A percentile compares a stretch with the other conserved stretches of the same genome.
Evolutionary conservation across 2,113 vertebrate species (phyloP).

Genomic region (Ascaphus truei): DNA sequence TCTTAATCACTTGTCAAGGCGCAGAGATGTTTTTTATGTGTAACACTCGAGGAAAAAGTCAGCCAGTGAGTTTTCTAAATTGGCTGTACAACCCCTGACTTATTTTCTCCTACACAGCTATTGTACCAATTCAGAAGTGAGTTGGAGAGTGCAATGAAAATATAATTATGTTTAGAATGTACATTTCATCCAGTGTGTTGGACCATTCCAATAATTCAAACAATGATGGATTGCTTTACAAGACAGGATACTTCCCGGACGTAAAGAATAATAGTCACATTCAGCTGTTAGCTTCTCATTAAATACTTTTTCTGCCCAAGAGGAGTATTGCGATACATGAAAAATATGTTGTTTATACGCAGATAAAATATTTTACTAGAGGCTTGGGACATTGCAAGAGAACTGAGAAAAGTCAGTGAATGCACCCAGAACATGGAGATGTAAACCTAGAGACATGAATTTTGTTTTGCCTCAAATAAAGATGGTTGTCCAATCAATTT

Average conservation of each 20-base stretch:
- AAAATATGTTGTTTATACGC: not conserved
- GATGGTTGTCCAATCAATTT: not conserved
- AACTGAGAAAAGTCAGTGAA: not conserved
- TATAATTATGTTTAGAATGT: not conserved
- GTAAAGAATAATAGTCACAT: not conserved
- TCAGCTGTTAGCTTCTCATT: not conserved
- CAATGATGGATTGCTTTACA: not conserved
- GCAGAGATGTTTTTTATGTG: not conserved
- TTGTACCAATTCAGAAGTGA: not conserved
- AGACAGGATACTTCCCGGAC: not conserved
- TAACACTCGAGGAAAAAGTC: not conserved
- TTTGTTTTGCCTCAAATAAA: not conserved
- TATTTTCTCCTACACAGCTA: too few species aligned
- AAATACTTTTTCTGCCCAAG: not conserved
- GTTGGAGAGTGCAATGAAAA: not conserved
- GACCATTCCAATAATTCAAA: not conserved
- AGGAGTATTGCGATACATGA: not conserved
- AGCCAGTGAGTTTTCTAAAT: slow-evolving; percentile 7
- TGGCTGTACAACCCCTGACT: slow-evolving; percentile 7
- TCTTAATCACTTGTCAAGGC: not conserved
- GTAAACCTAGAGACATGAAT: not conserved
- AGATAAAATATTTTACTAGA: too few species aligned
- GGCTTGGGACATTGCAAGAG: too few species aligned
- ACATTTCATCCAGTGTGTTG: not conserved
- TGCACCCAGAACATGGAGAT: not conserved